Percentiles rank a stretch among this genome's conserved stretches.
These are phyloP conservation scores for Tupiocoris notatus DNA, from an alignment of 2,888 invertebrate species.

Conservation along the genomic window DNA sequence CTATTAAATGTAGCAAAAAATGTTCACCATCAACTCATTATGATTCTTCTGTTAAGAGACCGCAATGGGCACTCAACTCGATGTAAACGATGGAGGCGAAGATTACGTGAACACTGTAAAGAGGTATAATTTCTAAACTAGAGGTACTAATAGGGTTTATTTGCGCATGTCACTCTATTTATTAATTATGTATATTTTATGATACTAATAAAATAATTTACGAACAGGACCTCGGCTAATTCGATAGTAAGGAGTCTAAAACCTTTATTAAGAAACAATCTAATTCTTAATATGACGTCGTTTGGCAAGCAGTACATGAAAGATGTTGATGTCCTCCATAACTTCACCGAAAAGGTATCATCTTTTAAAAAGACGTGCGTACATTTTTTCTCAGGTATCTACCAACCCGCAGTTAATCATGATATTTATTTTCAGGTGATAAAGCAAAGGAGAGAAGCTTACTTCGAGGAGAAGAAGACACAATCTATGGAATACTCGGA, in stretches of 20 bases:
- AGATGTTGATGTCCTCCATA: conserved; percentile 6
- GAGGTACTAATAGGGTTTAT: too few relatives aligned
- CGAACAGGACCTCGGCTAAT: conserved; percentile 2
- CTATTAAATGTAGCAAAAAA: not conserved
- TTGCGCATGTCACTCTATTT: too few relatives aligned
- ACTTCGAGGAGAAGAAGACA: conserved; percentile 3
- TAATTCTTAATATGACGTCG: not conserved
- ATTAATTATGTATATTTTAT: too few relatives aligned
- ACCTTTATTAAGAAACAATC: not conserved
- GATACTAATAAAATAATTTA: too few relatives aligned
- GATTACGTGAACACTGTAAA: conserved; percentile 21
- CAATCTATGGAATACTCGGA: conserved; percentile 10
- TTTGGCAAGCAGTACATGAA: not conserved
- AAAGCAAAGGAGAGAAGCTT: conserved; percentile 6
- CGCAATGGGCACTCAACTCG: conserved; percentile 14
- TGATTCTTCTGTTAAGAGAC: conserved; percentile 8
- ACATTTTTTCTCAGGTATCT: too few relatives aligned
- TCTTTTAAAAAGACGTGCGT: not conserved
- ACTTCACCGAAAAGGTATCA: conserved; percentile 21
- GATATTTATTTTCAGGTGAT: conserved; percentile 9
- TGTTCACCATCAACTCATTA: not conserved
- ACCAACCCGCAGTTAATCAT: too few relatives aligned
- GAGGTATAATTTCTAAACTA: too few relatives aligned
- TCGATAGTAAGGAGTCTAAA: not conserved
- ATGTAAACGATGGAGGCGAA: not conserved